Percentiles rank a stretch among this genome's conserved stretches.
phyloP scores from a whole-genome alignment of 2,888 invertebrate species.

The Trypoxylon attenuatum region DNA sequence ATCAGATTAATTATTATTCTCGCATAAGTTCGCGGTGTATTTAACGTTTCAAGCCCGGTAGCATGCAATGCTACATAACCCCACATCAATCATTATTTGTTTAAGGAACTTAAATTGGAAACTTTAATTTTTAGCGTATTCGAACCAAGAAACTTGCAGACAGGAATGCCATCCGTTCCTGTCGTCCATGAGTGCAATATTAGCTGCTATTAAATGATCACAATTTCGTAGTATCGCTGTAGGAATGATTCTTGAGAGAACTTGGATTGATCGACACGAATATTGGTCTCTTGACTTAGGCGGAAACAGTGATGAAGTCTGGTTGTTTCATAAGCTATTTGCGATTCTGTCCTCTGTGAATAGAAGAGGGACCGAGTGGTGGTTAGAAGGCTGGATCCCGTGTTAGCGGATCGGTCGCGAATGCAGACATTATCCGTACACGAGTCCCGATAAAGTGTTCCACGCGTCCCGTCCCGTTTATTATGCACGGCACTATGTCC shows the following conservation, averaged over 20 bases:
- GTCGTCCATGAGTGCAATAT: too few species aligned
- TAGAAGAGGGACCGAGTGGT: constrained; percentile 13
- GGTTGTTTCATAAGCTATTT: constrained; percentile 13
- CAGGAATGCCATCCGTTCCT: too few species aligned
- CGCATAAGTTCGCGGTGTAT: constrained; percentile 54
- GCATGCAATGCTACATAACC: constrained; percentile 46
- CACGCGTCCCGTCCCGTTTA: constrained; percentile 44
- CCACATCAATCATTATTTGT: constrained; percentile 32
- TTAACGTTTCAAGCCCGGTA: constrained; percentile 57
- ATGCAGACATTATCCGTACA: constrained; percentile 38
- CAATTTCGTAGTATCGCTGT: too few species aligned
- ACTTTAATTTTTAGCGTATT: too few species aligned
- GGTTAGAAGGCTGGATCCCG: constrained; percentile 18
- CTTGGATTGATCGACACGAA: too few species aligned
- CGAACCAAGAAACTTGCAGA: too few species aligned
- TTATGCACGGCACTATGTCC: constrained; percentile 40
- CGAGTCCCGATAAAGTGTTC: constrained; percentile 41
- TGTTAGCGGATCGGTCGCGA: constrained; percentile 28
- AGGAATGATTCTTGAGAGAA: too few species aligned
- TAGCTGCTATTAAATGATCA: too few species aligned
- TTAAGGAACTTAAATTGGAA: too few species aligned
- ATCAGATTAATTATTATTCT: constrained; percentile 44
- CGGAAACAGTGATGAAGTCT: constrained; percentile 19
- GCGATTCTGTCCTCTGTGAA: constrained; percentile 27
- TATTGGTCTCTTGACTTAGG: constrained; percentile 28